A percentile compares a stretch with the other conserved stretches of the same genome.
These are phyloP conservation scores for Drosophila oshimai DNA, from an alignment of 1,140 invertebrate species.

Conservation along the genomic window DNA sequence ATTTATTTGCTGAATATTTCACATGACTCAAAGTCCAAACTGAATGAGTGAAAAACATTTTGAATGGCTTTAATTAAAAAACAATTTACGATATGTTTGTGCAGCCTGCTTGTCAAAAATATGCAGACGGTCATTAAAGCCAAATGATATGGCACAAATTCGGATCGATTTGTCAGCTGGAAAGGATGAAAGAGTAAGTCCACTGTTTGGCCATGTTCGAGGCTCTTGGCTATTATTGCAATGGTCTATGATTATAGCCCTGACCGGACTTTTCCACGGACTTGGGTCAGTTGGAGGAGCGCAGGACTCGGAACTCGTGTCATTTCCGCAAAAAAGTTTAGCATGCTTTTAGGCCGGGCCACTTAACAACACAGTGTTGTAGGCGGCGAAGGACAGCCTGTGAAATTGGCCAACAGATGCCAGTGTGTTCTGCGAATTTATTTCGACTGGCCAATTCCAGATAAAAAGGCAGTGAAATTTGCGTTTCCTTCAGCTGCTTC, in stretches of 20 bases:
- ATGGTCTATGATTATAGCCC: slow-evolving; percentile 32
- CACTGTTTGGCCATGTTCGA: slow-evolving; percentile 22
- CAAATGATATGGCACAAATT: slow-evolving; percentile 26
- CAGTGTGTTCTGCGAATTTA: slow-evolving; percentile 35
- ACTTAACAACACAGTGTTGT: slow-evolving; percentile 59
- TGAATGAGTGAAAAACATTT: slow-evolving; percentile 15
- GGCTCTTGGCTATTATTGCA: slow-evolving; percentile 26
- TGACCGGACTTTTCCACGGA: slow-evolving; percentile 13
- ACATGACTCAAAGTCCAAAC: not conserved
- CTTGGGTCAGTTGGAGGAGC: slow-evolving; percentile 35
- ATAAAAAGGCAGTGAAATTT: slow-evolving; percentile 18
- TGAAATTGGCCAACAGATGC: slow-evolving; percentile 39
- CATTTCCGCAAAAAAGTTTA: slow-evolving; percentile 76
- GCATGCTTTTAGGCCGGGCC: slow-evolving; percentile 68
- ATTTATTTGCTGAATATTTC: slow-evolving; percentile 36
- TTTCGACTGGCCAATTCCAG: slow-evolving; percentile 3
- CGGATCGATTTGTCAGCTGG: slow-evolving; percentile 31
- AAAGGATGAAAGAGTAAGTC: slow-evolving; percentile 21
- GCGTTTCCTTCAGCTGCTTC: slow-evolving; percentile 16
- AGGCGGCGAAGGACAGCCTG: slow-evolving; percentile 3
- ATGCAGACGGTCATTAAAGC: slow-evolving; percentile 3
- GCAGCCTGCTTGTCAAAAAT: slow-evolving; percentile 4
- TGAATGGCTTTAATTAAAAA: slow-evolving; percentile 45
- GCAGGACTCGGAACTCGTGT: slow-evolving; percentile 71
- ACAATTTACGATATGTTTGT: slow-evolving; percentile 18